Base-by-base conservation (phyloP, 2,113 vertebrate species). In the Pseudolaguvia tuberculata region DNA sequence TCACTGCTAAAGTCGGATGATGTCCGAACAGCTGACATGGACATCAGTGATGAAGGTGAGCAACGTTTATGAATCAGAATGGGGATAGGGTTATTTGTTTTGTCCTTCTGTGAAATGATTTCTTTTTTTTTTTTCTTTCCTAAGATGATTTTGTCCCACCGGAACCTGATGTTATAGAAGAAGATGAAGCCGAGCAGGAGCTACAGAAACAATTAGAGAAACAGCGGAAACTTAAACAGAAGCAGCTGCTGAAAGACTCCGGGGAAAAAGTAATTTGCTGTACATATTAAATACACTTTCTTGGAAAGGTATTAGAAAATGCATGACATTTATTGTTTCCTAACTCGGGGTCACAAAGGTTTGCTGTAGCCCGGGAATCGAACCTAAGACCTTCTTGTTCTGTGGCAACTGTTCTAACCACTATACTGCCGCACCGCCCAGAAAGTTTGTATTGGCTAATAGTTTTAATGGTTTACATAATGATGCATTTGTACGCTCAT, bases 161-260 rank as follows among this genome's bases (percentile, higher is more conserved):
- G 1, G 90, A 89, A 35, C 50, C 91, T 0, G 53, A 84, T 47
- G 78, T 57, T 1, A 69, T 95, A 15, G 95, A 96, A 77, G 95
- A 96, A 82, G 95, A 96, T 0, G 93, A 95, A 83, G 91, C 92
- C 0, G 95, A 96, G 82, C 84, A 88, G 75, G 95, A 96, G 73
- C 88, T 96, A 4, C 93, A 96, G 83, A 95, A 95, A 77, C 95
- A 95, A 71, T 89, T 96, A 86, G 92, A 94, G 84, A 96, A 95
- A 70, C 93, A 94, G 70, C 91, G 94, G 48, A 90, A 91, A 56
- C 88, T 95, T 47, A 88, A 86, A 77, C 90, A 95, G 80, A 89
- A 91, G 51, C 93, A 91, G 76, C 88, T 91, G 59, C 86, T 94
- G 4, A 91, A 91, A 45, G 93, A 95, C 80, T 92, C 93, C 0